phyloP scores from a whole-genome alignment of 1,140 invertebrate species.

The Ceratina calcarata region DNA sequence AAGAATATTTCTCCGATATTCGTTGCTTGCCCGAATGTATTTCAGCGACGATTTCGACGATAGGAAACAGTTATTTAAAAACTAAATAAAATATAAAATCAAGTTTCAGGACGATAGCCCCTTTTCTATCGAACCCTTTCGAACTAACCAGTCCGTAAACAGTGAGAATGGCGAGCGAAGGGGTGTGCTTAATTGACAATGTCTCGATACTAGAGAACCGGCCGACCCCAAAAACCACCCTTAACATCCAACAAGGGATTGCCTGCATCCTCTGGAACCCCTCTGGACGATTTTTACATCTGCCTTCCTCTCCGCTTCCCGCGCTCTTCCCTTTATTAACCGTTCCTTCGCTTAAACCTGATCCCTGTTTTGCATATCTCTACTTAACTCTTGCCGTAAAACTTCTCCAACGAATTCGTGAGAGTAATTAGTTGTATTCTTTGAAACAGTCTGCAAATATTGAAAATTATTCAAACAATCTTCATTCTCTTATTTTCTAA shows the following conservation, averaged over 20 bases:
- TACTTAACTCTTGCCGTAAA: background rate
- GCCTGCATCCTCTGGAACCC: constrained; percentile 33
- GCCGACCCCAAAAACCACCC: constrained; percentile 57
- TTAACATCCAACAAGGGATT: constrained; percentile 38
- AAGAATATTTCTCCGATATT: background rate
- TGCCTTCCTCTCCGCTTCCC: constrained; percentile 10
- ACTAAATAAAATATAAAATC: background rate
- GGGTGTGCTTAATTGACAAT: constrained; percentile 73
- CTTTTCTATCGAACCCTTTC: constrained; percentile 5
- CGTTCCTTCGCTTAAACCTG: constrained; percentile 6
- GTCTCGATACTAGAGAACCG: constrained; percentile 55
- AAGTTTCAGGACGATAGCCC: constrained; percentile 6
- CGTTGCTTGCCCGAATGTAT: background rate
- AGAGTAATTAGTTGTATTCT: too few relatives aligned
- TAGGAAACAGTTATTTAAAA: background rate
- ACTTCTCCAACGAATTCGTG: background rate
- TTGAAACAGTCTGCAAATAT: too few relatives aligned
- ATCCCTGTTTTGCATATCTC: constrained; percentile 18
- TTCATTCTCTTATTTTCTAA: too few relatives aligned
- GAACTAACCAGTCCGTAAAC: constrained; percentile 64
- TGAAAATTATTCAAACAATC: too few relatives aligned
- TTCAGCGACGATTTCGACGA: background rate
- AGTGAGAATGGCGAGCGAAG: constrained; percentile 64
- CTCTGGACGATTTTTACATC: constrained; percentile 51
- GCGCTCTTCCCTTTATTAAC: constrained; percentile 15